These are phyloP conservation scores for Chlorospingus semifuscus DNA, from an alignment of 2,797 vertebrate species.

Conservation along the genomic window DNA sequence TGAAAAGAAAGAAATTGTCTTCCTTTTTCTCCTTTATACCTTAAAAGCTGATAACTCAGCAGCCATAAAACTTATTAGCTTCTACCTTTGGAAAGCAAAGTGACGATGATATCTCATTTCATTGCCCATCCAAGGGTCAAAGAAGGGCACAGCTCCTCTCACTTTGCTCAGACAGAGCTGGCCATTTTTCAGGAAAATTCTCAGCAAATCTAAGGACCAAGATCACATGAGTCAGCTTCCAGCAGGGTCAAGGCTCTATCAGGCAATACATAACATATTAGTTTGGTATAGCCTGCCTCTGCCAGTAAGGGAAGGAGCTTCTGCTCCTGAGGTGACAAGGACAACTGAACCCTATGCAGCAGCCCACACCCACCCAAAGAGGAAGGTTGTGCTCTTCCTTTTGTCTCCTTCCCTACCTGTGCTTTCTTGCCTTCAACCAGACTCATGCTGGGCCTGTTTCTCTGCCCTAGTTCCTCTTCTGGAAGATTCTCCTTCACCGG, in stretches of 20 bases:
- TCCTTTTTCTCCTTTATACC: not conserved
- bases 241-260: slow-evolving; percentile 18
- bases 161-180: not conserved
- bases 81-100: slow-evolving; percentile 52
- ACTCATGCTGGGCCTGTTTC: not conserved
- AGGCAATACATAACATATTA: slow-evolving; percentile 17
- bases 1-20: not conserved
- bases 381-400: not conserved
- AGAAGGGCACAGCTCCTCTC: not conserved
- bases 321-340: not conserved
- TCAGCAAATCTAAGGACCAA: not conserved
- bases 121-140: slow-evolving; percentile 18
- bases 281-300: not conserved
- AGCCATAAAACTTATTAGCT: slow-evolving; percentile 31
- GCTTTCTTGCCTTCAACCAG: not conserved
- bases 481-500: not conserved
- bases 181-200: not conserved
- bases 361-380: not conserved
- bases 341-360: not conserved
- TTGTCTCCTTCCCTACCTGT: not conserved
- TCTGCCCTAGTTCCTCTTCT: not conserved
- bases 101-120: not conserved
- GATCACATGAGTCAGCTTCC: not conserved
- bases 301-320: not conserved
- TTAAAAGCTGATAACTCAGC: not conserved